These are phyloP conservation scores for Anarsia innoxiella DNA, from an alignment of 2,888 invertebrate genomes.

Conservation along the genomic window DNA sequence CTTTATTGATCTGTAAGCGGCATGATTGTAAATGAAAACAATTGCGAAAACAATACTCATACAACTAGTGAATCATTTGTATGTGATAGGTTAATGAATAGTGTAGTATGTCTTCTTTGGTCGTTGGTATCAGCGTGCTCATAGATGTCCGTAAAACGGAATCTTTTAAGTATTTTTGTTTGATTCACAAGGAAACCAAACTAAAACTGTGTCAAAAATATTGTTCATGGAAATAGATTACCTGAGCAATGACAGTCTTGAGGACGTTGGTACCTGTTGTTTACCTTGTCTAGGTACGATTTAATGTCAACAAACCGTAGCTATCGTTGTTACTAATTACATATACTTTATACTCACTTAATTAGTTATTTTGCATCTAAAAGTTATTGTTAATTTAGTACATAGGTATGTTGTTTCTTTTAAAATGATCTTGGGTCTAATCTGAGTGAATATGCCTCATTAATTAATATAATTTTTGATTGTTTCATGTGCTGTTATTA, in stretches of 20 bases:
- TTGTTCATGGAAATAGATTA: slow-evolving; percentile 49
- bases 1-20: slow-evolving; percentile 35
- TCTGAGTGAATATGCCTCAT: no score
- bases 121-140: slow-evolving; percentile 34
- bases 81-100: slow-evolving; percentile 35
- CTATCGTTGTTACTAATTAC: no score
- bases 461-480: slow-evolving; percentile 17
- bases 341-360: no score
- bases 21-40: slow-evolving; percentile 46
- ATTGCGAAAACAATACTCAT: slow-evolving; percentile 59
- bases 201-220: not conserved
- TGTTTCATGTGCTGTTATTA: slow-evolving; percentile 64
- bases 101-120: slow-evolving; percentile 39
- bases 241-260: slow-evolving; percentile 54
- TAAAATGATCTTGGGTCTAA: slow-evolving; percentile 11
- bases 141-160: slow-evolving; percentile 26
- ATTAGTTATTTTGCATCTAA: no score
- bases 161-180: no score
- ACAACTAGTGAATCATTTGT: slow-evolving; percentile 51
- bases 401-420: slow-evolving; percentile 2
- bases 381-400: no score
- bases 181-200: slow-evolving; percentile 8
- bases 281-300: slow-evolving; percentile 55
- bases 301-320: not conserved
- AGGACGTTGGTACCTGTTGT: slow-evolving; percentile 62